Percentiles rank a stretch among this genome's conserved stretches.
Evolutionary conservation across 2,888 invertebrate species (phyloP).

Genomic region (Zygogramma bicolorata): DNA sequence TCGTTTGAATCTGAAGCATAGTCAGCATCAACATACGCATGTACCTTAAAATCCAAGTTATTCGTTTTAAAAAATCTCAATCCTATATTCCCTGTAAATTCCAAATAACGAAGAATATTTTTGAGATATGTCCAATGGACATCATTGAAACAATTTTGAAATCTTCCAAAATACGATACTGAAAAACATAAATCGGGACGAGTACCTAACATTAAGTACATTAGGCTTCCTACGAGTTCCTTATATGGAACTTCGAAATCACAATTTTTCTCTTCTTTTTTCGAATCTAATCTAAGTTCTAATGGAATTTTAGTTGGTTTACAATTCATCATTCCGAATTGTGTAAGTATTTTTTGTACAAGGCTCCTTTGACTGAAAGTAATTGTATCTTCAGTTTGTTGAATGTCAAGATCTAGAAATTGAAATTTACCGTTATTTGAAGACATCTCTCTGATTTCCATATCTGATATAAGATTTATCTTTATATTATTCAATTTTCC

Average conservation of each 20-base stretch:
- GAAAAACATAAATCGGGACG: conserved; percentile 40
- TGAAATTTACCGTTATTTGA: conserved; percentile 5
- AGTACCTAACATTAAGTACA: too few relatives aligned
- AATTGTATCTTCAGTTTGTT: conserved; percentile 18
- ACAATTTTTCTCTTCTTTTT: neutral
- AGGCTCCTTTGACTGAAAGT: conserved; percentile 25
- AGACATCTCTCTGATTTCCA: conserved; percentile 36
- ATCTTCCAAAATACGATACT: conserved; percentile 43
- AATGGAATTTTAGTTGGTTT: conserved; percentile 18
- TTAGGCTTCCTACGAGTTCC: conserved; percentile 14
- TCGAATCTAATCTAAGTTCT: conserved; percentile 24
- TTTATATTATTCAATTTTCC: neutral
- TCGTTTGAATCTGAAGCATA: conserved; percentile 37
- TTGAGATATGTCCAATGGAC: too few relatives aligned
- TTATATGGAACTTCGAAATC: conserved; percentile 25
- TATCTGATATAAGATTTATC: neutral
- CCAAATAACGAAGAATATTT: too few relatives aligned
- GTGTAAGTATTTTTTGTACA: neutral
- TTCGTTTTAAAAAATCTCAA: conserved; percentile 25
- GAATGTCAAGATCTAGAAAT: conserved; percentile 35
- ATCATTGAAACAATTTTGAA: conserved; percentile 41
- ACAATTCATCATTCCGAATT: conserved; percentile 34
- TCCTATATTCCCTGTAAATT: conserved; percentile 30
- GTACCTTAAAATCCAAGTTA: neutral
- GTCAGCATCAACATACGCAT: conserved; percentile 39